phyloP scores from a whole-genome alignment of 92 coral and sea anemone species.

The Muricea muricata region DNA sequence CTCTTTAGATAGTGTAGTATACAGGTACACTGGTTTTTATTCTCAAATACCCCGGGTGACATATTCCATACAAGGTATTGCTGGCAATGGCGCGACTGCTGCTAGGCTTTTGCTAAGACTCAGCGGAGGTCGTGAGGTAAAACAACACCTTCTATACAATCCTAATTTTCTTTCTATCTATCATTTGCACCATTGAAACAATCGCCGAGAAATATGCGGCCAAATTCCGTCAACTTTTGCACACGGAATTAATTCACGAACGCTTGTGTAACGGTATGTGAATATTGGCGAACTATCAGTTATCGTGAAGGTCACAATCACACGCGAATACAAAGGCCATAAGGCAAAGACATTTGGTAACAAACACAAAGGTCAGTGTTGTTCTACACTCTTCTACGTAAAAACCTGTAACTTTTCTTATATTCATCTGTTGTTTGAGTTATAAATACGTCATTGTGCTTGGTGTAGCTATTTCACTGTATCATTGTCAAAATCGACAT shows the following conservation, averaged over 20 bases:
- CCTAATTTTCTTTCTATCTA: constrained; percentile 21
- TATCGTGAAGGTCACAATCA: not conserved
- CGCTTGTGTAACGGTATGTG: not conserved
- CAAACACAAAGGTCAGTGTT: constrained; percentile 19
- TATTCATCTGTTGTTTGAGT: not conserved
- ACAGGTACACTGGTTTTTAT: not conserved
- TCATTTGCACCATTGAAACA: not conserved
- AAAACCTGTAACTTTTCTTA: not conserved
- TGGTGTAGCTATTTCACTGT: not conserved
- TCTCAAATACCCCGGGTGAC: constrained; percentile 37
- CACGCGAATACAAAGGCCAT: not conserved
- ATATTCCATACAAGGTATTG: constrained; percentile 25
- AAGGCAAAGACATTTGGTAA: not conserved
- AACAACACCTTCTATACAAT: not conserved
- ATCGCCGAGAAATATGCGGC: constrained; percentile 8
- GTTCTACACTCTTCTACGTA: not conserved
- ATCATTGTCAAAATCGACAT: not conserved
- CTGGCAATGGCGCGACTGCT: not conserved
- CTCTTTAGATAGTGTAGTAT: constrained; percentile 12
- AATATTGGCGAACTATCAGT: not conserved
- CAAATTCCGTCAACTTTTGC: constrained; percentile 19
- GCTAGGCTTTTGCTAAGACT: not conserved
- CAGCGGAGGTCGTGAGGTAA: constrained; percentile 30
- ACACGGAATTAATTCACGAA: not conserved
- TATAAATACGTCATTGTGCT: not conserved